These are phyloP conservation scores for Drosophila tripunctata DNA, from an alignment of 2,888 invertebrate genomes.

Conservation along the genomic window DNA sequence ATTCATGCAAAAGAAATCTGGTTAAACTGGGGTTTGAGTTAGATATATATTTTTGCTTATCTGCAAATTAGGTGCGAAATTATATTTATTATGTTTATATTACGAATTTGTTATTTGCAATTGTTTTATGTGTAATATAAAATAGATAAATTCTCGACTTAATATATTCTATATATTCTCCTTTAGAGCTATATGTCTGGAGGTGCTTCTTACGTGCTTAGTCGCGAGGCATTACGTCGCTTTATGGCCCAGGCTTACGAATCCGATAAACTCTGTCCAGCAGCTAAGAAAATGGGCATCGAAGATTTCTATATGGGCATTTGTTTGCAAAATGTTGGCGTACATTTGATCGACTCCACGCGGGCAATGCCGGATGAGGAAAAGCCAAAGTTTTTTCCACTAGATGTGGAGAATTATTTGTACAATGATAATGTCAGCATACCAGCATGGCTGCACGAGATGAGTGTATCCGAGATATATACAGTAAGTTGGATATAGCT, in stretches of 20 bases:
- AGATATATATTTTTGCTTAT: neutral
- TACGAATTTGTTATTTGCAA: no score
- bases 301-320: slow-evolving; percentile 86
- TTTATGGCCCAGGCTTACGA: slow-evolving; percentile 90
- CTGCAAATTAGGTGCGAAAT: no score
- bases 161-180: neutral
- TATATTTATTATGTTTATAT: no score
- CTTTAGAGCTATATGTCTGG: slow-evolving; percentile 93
- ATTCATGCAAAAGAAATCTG: neutral
- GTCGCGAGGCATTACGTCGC: slow-evolving; percentile 90
- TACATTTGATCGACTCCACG: slow-evolving; percentile 93
- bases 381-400: slow-evolving; percentile 67
- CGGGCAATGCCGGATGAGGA: slow-evolving; percentile 46
- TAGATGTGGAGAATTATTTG: slow-evolving; percentile 54
- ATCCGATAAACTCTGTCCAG: slow-evolving; percentile 85
- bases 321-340: slow-evolving; percentile 92
- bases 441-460: slow-evolving; percentile 63
- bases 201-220: slow-evolving; percentile 96
- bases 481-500: slow-evolving; percentile 83
- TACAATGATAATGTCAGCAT: slow-evolving; percentile 47
- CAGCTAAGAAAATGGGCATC: slow-evolving; percentile 84
- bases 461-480: slow-evolving; percentile 85
- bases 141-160: no score
- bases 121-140: no score
- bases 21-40: neutral